Percentiles rank a stretch among this genome's conserved stretches.
Evolutionary conservation across 2,888 invertebrate genomes (phyloP).

Genomic region (Dryadula phaetusa): DNA sequence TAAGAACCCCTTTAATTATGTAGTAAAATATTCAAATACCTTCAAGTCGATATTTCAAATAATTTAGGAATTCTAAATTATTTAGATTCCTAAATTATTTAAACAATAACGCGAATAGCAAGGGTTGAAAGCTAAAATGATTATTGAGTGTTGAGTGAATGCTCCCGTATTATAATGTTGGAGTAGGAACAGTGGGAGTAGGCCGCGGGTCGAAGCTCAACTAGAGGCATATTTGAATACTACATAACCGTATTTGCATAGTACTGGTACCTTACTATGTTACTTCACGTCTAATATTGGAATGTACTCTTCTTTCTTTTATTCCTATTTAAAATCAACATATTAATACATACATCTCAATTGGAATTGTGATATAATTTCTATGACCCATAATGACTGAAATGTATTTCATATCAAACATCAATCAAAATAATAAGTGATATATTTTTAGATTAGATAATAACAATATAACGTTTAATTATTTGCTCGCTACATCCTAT

Average conservation of each 20-base stretch:
- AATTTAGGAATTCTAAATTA: not conserved
- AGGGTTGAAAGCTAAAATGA: not conserved
- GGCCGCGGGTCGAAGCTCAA: not conserved
- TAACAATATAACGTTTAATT: not conserved
- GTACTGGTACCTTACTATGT: not conserved
- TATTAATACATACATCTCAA: too few species aligned
- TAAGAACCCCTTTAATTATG: too few species aligned
- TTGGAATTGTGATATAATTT: too few species aligned
- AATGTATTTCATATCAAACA: too few species aligned
- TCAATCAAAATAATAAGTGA: too few species aligned
- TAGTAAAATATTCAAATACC: too few species aligned
- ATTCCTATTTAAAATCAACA: too few species aligned
- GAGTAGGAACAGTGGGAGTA: not conserved
- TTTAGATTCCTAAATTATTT: not conserved
- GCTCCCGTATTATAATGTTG: not conserved
- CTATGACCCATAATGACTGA: too few species aligned
- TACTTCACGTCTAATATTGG: slow-evolving; percentile 4
- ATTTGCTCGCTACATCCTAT: not conserved
- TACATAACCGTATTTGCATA: slow-evolving; percentile 8
- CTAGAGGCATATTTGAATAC: not conserved
- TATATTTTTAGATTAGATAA: not conserved
- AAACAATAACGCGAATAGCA: not conserved
- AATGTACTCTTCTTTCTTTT: not conserved
- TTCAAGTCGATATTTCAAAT: too few species aligned
- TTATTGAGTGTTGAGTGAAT: not conserved